Evolutionary conservation across 2,797 vertebrate genomes (phyloP).

Genomic region (Jordanella pulchra): DNA sequence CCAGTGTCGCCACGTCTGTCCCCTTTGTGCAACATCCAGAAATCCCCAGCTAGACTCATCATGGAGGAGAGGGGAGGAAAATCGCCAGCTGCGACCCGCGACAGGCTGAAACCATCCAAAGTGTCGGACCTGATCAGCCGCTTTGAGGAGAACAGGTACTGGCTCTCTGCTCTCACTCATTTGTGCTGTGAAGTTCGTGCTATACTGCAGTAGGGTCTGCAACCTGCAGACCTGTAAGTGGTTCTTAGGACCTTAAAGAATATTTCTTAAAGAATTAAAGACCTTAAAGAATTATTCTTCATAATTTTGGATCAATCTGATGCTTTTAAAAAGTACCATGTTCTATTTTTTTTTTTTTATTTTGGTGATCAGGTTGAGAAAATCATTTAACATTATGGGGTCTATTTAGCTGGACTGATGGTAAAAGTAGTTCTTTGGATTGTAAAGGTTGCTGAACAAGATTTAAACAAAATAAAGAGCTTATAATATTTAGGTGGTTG

Average conservation of each 20-base stretch:
- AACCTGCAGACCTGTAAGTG: too few species aligned
- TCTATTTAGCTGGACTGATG: neutral
- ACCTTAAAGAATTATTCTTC: too few species aligned
- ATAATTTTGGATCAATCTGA: too few species aligned
- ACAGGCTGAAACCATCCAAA: constrained; percentile 68
- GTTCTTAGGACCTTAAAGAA: neutral
- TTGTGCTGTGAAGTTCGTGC: neutral
- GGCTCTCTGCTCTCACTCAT: neutral
- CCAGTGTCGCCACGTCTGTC: constrained; percentile 65
- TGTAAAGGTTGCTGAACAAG: neutral
- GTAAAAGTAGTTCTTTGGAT: neutral
- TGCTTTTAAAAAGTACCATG: too few species aligned
- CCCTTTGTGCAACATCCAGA: constrained; percentile 48
- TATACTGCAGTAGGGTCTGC: too few species aligned
- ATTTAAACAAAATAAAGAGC: neutral
- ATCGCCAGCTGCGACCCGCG: constrained; percentile 38
- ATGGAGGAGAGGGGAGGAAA: constrained; percentile 74
- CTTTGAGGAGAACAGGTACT: constrained; percentile 82
- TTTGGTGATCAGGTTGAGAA: too few species aligned
- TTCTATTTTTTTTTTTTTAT: too few species aligned
- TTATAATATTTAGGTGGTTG: neutral
- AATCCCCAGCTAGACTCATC: constrained; percentile 21
- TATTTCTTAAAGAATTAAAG: too few species aligned
- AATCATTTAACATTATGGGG: too few species aligned
- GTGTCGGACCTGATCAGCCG: constrained; percentile 82